Evolutionary conservation across 2,113 vertebrate species (phyloP).

Genomic region (Archilochus colubris): DNA sequence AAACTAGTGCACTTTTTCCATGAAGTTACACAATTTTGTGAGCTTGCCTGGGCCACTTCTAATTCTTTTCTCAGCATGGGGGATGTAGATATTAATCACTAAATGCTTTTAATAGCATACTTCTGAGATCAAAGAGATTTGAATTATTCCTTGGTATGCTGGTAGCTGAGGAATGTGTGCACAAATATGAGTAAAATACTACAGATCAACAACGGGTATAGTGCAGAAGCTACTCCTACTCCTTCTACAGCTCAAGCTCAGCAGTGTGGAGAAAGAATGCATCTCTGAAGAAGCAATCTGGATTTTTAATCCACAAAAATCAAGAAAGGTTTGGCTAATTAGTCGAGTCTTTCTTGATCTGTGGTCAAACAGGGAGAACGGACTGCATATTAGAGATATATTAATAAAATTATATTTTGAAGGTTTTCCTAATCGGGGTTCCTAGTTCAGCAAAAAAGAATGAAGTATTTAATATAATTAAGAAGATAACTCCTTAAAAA

Average conservation of each 20-base stretch:
- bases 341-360: not conserved
- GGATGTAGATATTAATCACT: not conserved
- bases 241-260: not conserved
- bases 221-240: not conserved
- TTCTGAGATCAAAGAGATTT: not conserved
- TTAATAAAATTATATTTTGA: not conserved
- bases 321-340: not conserved
- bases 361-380: not conserved
- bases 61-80: not conserved
- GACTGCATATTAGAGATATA: not conserved
- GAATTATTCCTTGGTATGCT: not conserved
- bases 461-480: not conserved
- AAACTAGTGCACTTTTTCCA: not conserved
- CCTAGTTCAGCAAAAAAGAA: not conserved
- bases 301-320: not conserved
- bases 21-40: not conserved
- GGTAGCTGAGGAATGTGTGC: not conserved
- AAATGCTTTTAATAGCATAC: not conserved
- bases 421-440: not conserved
- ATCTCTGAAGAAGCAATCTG: not conserved
- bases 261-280: not conserved
- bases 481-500: not conserved
- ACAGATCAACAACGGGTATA: not conserved
- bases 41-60: not conserved
- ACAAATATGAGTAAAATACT: not conserved